phyloP scores from a whole-genome alignment of 2,797 vertebrate genomes.

The Lindbergichthys nudifrons region DNA sequence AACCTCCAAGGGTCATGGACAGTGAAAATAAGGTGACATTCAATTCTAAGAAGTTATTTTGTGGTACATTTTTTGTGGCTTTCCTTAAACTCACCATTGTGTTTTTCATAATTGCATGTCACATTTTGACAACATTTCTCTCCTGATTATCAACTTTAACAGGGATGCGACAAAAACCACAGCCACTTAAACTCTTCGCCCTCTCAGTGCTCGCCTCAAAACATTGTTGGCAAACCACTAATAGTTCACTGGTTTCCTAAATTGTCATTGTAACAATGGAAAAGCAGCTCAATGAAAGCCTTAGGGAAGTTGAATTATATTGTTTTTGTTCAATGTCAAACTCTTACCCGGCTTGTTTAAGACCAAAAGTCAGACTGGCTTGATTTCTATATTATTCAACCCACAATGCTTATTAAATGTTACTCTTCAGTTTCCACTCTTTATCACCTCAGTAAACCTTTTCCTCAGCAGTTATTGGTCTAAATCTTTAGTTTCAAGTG shows the following conservation, averaged over 20 bases:
- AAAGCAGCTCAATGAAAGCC: not conserved
- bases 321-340: not conserved
- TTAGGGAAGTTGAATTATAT: not conserved
- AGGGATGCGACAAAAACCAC: not conserved
- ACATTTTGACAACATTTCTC: too few species aligned
- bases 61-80: not conserved
- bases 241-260: not conserved
- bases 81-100: not conserved
- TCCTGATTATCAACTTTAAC: not conserved
- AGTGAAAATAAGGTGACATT: not conserved
- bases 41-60: not conserved
- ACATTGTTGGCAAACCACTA: slow-evolving; percentile 17
- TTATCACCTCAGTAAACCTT: too few species aligned
- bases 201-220: not conserved
- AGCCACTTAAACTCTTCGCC: not conserved
- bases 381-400: not conserved
- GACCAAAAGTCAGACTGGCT: too few species aligned
- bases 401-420: too few species aligned
- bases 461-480: too few species aligned
- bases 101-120: not conserved
- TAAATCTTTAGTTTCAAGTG: too few species aligned
- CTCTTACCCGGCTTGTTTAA: not conserved
- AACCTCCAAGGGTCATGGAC: not conserved
- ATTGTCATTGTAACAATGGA: not conserved
- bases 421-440: too few species aligned